Base-by-base conservation (phyloP, 1,140 invertebrate species). In the Episyrphus balteatus region DNA sequence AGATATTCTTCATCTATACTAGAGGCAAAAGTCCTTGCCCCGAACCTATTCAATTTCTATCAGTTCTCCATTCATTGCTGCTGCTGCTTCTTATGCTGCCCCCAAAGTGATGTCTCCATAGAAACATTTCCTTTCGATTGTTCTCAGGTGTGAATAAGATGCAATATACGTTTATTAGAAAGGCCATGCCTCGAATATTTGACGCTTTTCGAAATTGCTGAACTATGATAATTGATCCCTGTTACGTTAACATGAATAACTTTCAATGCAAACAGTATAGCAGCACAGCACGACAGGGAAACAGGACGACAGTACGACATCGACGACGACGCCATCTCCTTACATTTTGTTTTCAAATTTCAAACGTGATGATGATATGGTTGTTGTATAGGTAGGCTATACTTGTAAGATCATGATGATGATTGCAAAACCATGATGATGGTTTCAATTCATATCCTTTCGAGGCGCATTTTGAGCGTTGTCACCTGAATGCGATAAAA, bases 161-260 rank as follows among this genome's bases (percentile, higher is more conserved):
- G 39, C 39, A 11, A 12, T 12, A 11, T 17, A n/a, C 11, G 39
- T 34, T 47, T 48, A 56, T 50, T 52, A 55, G 46, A 46, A 41
- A 47, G 46, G 46, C 32, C 46, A 47, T 47, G 21, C 45, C 19
- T 37, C 13, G 18, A 14, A 39, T 31, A 41, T 34, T 40, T 37
- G 37, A 36, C 33, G 15, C n/a, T 31, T 26, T 63, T 63, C 56
- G 53, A 44, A 59, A 19, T 46, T 41, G 55, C 53, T 61, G 61
- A 63, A 63, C 61, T 58, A 56, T 51, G 61, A 55, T 63, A 63
- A 63, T 63, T 63, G 61, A 63, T 61, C 58, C 61, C 58, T 56
- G 61, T 63, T 63, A 63, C 55, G 55, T 63, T 49, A 45, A 63
- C 51, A 59, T 60, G 61, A 63, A 56, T 59, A 58, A 61, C 52